phyloP scores from a whole-genome alignment of 2,888 invertebrate genomes.

The Thelaira solivaga region DNA sequence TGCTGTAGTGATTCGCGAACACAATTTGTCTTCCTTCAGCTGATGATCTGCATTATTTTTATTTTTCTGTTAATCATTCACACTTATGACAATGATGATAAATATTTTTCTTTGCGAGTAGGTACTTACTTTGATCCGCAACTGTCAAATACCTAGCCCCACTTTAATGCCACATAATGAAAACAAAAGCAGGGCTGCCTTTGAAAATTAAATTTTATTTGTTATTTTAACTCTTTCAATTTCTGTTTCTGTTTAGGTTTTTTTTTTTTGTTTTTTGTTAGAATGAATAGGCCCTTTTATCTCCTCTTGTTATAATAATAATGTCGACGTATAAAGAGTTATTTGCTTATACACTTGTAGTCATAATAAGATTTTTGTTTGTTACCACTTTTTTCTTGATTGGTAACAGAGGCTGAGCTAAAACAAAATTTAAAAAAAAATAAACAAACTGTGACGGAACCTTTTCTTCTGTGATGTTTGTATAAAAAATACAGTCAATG shows the following conservation, averaged over 20 bases:
- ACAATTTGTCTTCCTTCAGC: too few relatives aligned
- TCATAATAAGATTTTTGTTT: conserved; percentile 29
- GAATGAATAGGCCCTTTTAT: not conserved
- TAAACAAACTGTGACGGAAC: conserved; percentile 33
- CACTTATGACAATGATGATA: conserved; percentile 42
- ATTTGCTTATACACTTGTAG: conserved; percentile 48
- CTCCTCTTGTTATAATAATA: conserved; percentile 6
- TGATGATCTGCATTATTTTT: too few relatives aligned
- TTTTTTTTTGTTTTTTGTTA: not conserved
- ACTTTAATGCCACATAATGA: not conserved
- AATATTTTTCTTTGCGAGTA: conserved; percentile 3
- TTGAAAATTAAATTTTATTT: conserved; percentile 20
- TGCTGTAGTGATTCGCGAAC: too few relatives aligned
- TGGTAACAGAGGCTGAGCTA: conserved; percentile 31
- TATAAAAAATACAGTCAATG: not conserved
- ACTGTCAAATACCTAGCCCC: conserved; percentile 52
- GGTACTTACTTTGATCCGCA: conserved; percentile 63
- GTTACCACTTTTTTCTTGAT: conserved; percentile 17
- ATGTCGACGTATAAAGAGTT: conserved; percentile 33
- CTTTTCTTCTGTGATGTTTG: conserved; percentile 37
- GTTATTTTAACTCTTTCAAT: not conserved
- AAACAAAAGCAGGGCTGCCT: conserved; percentile 7
- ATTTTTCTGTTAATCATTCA: too few relatives aligned
- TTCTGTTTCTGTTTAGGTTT: not conserved
- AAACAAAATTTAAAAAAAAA: not conserved